phyloP scores from a whole-genome alignment of 2,797 vertebrate genomes.

The Macropus fuliginosus region DNA sequence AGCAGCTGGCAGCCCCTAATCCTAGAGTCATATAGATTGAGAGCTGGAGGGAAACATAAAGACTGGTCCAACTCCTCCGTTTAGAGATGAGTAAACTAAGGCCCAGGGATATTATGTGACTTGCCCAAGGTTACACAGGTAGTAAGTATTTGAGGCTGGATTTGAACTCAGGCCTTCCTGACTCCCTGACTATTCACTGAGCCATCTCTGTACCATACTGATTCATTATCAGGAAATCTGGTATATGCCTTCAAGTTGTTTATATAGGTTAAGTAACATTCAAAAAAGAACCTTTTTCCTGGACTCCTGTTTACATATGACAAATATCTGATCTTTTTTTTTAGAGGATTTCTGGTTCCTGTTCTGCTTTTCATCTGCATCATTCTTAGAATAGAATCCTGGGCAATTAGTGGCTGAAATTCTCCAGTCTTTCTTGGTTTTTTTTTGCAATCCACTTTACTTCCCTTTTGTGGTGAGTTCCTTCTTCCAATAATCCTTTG shows the following conservation, averaged over 20 bases:
- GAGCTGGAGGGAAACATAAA: constrained; percentile 17
- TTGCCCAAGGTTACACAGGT: too few species aligned
- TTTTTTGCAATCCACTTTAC: not conserved
- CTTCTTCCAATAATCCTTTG: not conserved
- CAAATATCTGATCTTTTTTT: too few species aligned
- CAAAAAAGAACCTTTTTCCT: not conserved
- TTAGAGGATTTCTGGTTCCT: not conserved
- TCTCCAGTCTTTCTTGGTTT: not conserved
- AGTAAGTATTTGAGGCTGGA: too few species aligned
- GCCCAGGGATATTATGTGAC: too few species aligned
- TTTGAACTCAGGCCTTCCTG: too few species aligned
- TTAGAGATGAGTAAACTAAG: constrained; percentile 7
- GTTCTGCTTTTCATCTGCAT: not conserved
- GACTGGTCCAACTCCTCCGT: not conserved
- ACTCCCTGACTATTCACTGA: too few species aligned
- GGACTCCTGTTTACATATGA: not conserved
- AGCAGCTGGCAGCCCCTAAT: too few species aligned
- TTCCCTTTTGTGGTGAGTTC: not conserved
- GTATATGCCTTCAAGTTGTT: too few species aligned
- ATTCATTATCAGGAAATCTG: too few species aligned
- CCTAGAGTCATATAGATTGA: not conserved
- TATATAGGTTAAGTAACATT: too few species aligned
- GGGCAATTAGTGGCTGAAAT: not conserved
- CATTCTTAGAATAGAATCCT: not conserved
- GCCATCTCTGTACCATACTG: too few species aligned